phyloP scores from a whole-genome alignment of 2,113 vertebrate genomes.

The Steatornis caripensis region DNA sequence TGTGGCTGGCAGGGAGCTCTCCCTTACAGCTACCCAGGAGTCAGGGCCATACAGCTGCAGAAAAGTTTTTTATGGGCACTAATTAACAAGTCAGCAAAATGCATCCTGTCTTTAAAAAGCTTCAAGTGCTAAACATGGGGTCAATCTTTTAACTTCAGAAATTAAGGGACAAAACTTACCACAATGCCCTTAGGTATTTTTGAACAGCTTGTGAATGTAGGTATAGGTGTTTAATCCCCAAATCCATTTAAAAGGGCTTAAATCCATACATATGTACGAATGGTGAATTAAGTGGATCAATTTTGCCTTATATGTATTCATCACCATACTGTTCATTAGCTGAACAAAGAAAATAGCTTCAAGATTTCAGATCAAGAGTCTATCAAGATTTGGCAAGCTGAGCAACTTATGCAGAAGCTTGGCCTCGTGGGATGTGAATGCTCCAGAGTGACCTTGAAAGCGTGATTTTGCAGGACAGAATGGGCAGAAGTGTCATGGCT shows the following conservation, averaged over 20 bases:
- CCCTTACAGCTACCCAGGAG: background rate
- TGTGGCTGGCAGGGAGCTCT: background rate
- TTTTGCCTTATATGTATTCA: constrained; percentile 72
- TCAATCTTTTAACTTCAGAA: constrained; percentile 1
- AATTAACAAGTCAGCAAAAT: background rate
- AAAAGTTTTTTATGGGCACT: background rate
- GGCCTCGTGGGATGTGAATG: background rate
- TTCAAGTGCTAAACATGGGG: background rate
- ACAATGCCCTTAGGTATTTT: constrained; percentile 20
- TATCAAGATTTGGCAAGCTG: constrained; percentile 67
- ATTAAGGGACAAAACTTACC: background rate
- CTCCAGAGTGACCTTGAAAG: constrained; percentile 31
- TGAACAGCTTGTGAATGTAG: background rate
- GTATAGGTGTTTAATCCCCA: constrained; percentile 57
- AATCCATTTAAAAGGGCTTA: constrained; percentile 64
- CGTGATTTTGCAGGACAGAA: background rate
- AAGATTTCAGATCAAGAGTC: constrained; percentile 64
- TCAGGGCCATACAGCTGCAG: background rate
- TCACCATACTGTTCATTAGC: constrained; percentile 71
- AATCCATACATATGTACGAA: constrained; percentile 71
- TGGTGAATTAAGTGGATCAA: constrained; percentile 73
- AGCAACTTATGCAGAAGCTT: constrained; percentile 28
- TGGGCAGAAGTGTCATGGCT: background rate
- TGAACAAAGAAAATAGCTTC: constrained; percentile 71
- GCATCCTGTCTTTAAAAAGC: background rate